Base-by-base conservation (phyloP, 2,797 vertebrate species). In the Eulemur coronatus region DNA sequence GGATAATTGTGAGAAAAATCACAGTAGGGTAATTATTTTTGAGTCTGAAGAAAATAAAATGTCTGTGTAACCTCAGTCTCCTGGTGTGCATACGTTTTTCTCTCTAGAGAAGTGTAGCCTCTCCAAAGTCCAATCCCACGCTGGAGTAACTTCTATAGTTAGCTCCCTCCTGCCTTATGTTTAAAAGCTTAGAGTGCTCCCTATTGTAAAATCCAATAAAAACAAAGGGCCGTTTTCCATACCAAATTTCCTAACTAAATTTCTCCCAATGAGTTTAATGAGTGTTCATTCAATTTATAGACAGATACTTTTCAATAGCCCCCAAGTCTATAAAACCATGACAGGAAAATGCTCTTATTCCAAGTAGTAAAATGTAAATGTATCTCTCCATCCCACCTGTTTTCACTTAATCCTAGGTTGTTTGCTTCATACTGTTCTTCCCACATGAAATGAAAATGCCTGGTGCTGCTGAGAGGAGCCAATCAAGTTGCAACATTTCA, bases 241-340 rank as follows among this genome's bases (percentile, higher is more conserved):
- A 79, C 75, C 93, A 95, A 70, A 79, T 97, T 96, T 90, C 72
- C 92, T 95, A 95, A 82, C 70, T 73, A 91, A 96, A 96, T 96
- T 97, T 97, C 80, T 97, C 80, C 80, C 94, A 94, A 52, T 76
- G 70, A 70, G 92, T 97, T 96, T 97, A 98, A 98, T 92, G 89
- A 97, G 17, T 85, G 48, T 91, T 96, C 87, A 97, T 97, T 97
- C 91, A 97, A 92, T 98, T 98, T 98, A 94, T 91, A 97, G 14
- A 4, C 12, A 75, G 67, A 43, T 97, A 93, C 93, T 98, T 98
- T 98, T 97, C 97, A 96, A 81, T 84, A 86, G 35, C 55, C 70
- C 63, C 38, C 33, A 89, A 92, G 78, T 70, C 92, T 78, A 82
- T 80, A 95, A 98, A 98, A 91, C 82, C 88, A 80, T 4, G 1